A percentile compares a stretch with the other conserved stretches of the same genome.
Conservation (phyloP, 2,888 invertebrate species). For the Drosophila histrio region DNA sequence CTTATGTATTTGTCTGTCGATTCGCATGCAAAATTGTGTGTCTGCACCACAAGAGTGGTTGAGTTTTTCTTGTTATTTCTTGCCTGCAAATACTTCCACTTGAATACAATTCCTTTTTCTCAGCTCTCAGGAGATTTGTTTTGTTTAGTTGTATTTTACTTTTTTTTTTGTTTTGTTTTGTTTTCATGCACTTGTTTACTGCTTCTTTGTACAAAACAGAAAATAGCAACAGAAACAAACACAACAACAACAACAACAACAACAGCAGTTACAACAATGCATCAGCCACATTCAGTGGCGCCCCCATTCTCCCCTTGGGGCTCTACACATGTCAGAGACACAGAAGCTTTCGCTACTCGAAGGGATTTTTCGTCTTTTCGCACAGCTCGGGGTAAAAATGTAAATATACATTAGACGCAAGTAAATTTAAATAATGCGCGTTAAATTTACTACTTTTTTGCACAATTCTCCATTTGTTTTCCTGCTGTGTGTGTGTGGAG, state of each 20-base stretch:
- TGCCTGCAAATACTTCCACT: conserved; percentile 55
- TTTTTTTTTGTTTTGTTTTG: conserved; percentile 51
- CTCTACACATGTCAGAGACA: conserved; percentile 44
- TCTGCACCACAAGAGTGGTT: conserved; percentile 49
- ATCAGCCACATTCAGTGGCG: conserved; percentile 20
- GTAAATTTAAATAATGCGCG: conserved; percentile 80
- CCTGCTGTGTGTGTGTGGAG: conserved; percentile 15
- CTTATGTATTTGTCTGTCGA: neutral
- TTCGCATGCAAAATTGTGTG: conserved; percentile 24
- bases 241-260: conserved; percentile 4
- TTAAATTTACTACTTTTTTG: conserved; percentile 72
- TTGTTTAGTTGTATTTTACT: conserved; percentile 46
- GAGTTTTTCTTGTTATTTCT: conserved; percentile 24
- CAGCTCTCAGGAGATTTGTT: conserved; percentile 65
- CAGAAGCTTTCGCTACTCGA: conserved; percentile 48
- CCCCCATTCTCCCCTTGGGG: neutral
- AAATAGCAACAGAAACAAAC: conserved; percentile 31
- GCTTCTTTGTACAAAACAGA: conserved; percentile 63
- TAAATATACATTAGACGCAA: conserved; percentile 77
- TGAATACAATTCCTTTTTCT: conserved; percentile 58
- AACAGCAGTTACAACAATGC: conserved; percentile 40
- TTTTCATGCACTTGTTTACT: conserved; percentile 74
- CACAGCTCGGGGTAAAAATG: conserved; percentile 56
- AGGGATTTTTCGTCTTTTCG: conserved; percentile 60
- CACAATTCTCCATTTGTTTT: conserved; percentile 31